phyloP scores from a whole-genome alignment of 2,888 invertebrate species.

The Cheilosia scutellata region DNA sequence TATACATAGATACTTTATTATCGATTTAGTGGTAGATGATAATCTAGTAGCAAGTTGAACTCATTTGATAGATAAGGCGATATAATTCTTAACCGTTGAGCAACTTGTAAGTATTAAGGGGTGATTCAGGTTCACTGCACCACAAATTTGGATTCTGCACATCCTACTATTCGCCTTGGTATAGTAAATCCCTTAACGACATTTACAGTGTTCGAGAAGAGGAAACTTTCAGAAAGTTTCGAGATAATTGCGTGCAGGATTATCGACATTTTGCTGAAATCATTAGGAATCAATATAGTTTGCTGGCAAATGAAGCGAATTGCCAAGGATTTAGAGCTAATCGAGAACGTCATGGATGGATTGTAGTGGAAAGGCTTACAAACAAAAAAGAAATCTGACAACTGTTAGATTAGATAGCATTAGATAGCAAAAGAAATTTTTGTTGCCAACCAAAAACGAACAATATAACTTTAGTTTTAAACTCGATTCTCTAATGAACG shows the following conservation, averaged over 20 bases:
- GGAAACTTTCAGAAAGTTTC: slow-evolving; percentile 26
- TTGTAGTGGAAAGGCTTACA: not conserved
- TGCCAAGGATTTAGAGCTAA: slow-evolving; percentile 42
- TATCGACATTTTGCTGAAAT: slow-evolving; percentile 55
- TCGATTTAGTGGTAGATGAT: too few species aligned
- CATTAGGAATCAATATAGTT: slow-evolving; percentile 26
- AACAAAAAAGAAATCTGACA: not conserved
- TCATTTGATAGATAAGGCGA: too few species aligned
- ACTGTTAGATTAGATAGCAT: too few species aligned
- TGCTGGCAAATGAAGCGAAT: slow-evolving; percentile 47
- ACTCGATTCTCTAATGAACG: too few species aligned
- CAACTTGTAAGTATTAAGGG: not conserved
- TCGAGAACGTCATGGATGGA: slow-evolving; percentile 34
- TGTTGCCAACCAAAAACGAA: too few species aligned
- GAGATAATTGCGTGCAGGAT: slow-evolving; percentile 45
- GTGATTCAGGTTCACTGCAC: not conserved
- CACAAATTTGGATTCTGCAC: not conserved
- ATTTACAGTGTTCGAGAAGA: slow-evolving; percentile 2
- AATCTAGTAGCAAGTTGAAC: too few species aligned
- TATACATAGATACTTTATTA: too few species aligned
- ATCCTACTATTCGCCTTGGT: not conserved
- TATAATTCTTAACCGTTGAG: too few species aligned
- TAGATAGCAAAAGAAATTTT: too few species aligned
- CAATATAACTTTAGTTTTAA: too few species aligned
- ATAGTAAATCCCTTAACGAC: slow-evolving; percentile 15